A percentile compares a stretch with the other conserved stretches of the same genome.
Conservation (phyloP, 2,797 vertebrate species). For the Takifugu ocellatus region DNA sequence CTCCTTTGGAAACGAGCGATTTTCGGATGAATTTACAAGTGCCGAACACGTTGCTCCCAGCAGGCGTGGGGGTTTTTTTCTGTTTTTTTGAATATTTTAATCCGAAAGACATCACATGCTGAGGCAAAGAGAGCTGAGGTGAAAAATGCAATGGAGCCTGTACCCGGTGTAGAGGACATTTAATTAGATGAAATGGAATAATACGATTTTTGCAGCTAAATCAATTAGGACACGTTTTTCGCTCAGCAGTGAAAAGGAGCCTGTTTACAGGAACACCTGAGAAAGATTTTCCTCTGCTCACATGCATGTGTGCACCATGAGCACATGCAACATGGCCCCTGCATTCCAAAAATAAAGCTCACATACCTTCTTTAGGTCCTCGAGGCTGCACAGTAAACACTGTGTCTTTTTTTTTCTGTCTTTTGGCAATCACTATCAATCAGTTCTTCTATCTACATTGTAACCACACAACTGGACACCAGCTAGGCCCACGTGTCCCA, state of each 20-base stretch:
- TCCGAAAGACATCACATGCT: slow-evolving; percentile 15
- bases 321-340: neutral
- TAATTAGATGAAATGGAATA: slow-evolving; percentile 69
- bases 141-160: slow-evolving; percentile 14
- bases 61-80: neutral
- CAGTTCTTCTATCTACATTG: too few relatives aligned
- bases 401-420: too few relatives aligned
- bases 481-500: too few relatives aligned
- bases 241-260: slow-evolving; percentile 46
- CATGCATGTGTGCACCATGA: neutral
- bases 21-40: too few relatives aligned
- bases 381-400: too few relatives aligned
- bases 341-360: too few relatives aligned
- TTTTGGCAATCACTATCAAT: too few relatives aligned
- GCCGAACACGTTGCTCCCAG: too few relatives aligned
- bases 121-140: neutral
- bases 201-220: slow-evolving; percentile 71
- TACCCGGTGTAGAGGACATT: slow-evolving; percentile 48
- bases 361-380: too few relatives aligned
- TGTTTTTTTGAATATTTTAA: neutral
- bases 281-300: slow-evolving; percentile 23
- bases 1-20: too few relatives aligned
- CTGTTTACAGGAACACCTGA: slow-evolving; percentile 66
- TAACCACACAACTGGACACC: too few relatives aligned
- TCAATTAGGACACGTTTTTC: slow-evolving; percentile 47